Conservation (phyloP, 2,797 vertebrate genomes). For the Perdix hodgsoniae region DNA sequence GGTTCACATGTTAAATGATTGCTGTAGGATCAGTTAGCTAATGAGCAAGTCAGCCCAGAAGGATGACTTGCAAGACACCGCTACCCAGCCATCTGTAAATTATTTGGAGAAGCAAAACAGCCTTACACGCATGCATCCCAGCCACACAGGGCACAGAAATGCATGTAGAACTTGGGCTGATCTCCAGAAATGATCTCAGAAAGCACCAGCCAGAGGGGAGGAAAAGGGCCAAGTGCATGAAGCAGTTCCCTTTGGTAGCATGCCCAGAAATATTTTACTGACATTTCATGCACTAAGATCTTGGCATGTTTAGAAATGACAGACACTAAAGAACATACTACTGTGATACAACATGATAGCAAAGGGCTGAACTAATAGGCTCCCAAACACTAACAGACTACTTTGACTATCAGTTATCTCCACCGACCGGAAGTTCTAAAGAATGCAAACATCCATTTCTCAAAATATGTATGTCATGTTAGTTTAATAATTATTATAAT, state of each 20-base stretch:
- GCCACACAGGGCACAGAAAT: fast-evolving
- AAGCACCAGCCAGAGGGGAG: background rate
- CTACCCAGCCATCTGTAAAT: background rate
- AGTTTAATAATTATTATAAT: background rate
- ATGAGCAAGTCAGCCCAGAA: background rate
- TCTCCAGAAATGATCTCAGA: background rate
- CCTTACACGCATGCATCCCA: background rate
- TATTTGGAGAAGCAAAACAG: background rate
- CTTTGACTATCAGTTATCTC: conserved; percentile 5
- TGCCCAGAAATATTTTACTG: conserved; percentile 56
- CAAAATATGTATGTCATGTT: background rate
- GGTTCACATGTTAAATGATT: background rate
- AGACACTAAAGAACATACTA: background rate
- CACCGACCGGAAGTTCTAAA: background rate
- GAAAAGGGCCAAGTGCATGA: background rate
- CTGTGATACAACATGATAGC: background rate
- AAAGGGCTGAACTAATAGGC: conserved; percentile 5
- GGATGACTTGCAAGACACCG: background rate
- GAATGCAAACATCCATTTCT: background rate
- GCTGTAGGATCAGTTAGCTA: background rate
- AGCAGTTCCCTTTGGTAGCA: conserved; percentile 37
- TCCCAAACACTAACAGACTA: background rate
- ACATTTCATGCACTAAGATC: background rate
- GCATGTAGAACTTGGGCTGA: fast-evolving
- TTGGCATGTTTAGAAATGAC: conserved; percentile 38